Evolutionary conservation across 2,797 vertebrate genomes (phyloP).

Genomic region (Mus minutoides): DNA sequence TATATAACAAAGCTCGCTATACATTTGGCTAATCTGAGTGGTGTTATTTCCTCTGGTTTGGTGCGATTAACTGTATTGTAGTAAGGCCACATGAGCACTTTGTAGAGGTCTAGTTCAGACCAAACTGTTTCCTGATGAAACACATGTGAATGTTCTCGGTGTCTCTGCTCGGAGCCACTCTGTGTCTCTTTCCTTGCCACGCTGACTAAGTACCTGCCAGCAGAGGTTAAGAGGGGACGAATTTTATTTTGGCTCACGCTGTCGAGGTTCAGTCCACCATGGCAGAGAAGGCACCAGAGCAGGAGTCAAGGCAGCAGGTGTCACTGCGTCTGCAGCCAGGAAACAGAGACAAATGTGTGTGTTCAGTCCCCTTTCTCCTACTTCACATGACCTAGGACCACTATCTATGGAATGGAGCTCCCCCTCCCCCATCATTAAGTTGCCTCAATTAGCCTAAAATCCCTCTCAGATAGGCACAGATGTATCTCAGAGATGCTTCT

Average conservation of each 20-base stretch:
- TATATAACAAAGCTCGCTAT: neutral
- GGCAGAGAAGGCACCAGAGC: neutral
- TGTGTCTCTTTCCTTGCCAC: neutral
- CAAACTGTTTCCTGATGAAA: neutral
- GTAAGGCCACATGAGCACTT: neutral
- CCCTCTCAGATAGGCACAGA: neutral
- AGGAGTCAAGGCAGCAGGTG: neutral
- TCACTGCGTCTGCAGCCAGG: neutral
- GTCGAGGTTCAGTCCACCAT: neutral
- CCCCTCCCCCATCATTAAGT: neutral
- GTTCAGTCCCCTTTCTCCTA: neutral
- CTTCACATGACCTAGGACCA: neutral
- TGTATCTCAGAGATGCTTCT: neutral
- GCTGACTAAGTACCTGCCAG: neutral
- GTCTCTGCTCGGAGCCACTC: neutral
- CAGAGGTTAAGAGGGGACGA: neutral
- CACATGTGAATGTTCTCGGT: neutral
- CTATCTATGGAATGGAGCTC: neutral
- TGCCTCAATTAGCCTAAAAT: neutral
- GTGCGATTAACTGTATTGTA: neutral
- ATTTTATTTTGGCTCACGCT: neutral
- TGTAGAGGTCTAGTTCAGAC: neutral
- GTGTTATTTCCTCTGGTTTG: neutral
- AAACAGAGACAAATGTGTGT: neutral
- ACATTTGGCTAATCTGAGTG: neutral